Conservation (phyloP, 1,140 invertebrate species). For the Papilio glaucus region DNA sequence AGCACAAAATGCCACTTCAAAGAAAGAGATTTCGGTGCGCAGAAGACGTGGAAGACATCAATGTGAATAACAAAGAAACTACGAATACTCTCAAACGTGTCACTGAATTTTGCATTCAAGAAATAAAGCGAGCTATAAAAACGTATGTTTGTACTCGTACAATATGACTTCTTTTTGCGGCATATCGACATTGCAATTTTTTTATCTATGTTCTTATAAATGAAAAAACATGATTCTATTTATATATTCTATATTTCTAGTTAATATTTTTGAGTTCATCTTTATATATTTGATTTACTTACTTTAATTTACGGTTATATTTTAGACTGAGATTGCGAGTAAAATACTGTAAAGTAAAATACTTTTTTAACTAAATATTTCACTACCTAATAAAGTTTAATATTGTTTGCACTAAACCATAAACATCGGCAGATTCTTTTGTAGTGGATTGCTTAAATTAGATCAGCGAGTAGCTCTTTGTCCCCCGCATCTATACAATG, state of each 20-base stretch:
- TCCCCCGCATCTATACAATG: conserved; percentile 51
- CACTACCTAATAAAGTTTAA: no score
- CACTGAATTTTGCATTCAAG: conserved; percentile 35
- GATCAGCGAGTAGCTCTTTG: conserved; percentile 17
- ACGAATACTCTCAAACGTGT: conserved; percentile 35
- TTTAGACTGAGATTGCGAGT: no score
- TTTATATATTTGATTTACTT: no score
- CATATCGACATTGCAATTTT: neutral
- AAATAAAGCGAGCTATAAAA: conserved; percentile 30
- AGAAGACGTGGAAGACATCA: conserved; percentile 37
- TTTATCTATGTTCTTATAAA: no score
- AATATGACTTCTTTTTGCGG: neutral
- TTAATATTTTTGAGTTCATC: no score
- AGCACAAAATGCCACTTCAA: conserved; percentile 38
- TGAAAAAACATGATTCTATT: no score
- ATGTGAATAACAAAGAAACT: conserved; percentile 39
- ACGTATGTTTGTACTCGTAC: conserved; percentile 16
- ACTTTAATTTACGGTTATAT: no score
- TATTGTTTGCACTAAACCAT: no score
- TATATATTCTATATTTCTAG: no score
- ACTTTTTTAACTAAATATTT: no score
- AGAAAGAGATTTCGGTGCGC: conserved; percentile 32
- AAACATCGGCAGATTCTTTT: neutral
- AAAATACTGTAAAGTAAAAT: no score
- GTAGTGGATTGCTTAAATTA: conserved; percentile 24